A percentile compares a stretch with the other conserved stretches of the same genome.
These are phyloP conservation scores for Lepidocyrtoides sp. DNA, from an alignment of 2,888 invertebrate species.

Conservation along the genomic window DNA sequence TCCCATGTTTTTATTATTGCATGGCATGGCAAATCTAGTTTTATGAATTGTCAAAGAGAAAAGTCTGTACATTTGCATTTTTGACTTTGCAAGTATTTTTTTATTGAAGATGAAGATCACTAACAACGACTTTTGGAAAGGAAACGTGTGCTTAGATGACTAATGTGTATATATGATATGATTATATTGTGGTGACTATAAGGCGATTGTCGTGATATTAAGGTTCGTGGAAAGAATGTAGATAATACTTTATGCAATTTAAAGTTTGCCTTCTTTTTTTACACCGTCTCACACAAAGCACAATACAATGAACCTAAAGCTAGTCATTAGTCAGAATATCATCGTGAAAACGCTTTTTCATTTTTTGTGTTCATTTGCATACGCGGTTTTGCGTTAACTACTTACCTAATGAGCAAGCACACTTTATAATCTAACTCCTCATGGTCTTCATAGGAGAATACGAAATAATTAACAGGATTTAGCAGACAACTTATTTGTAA, in stretches of 20 bases:
- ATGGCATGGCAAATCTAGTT: slow-evolving; percentile 3
- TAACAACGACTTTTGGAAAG: neutral
- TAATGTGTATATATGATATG: neutral
- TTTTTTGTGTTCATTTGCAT: slow-evolving; percentile 18
- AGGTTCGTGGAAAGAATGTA: slow-evolving; percentile 5
- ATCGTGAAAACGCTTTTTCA: neutral
- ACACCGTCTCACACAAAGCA: neutral
- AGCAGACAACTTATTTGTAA: slow-evolving; percentile 50
- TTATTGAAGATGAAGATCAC: neutral
- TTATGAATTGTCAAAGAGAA: slow-evolving; percentile 4
- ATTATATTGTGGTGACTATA: neutral
- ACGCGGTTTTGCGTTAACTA: neutral
- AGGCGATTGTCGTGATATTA: slow-evolving; percentile 16
- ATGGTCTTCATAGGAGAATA: neutral
- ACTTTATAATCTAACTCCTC: neutral
- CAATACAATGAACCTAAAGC: slow-evolving; percentile 6
- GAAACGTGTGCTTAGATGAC: neutral
- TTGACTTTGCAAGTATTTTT: neutral
- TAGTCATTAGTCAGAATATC: slow-evolving; percentile 30
- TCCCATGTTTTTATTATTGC: neutral
- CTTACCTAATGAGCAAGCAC: neutral
- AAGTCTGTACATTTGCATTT: too few species aligned
- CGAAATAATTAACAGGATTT: slow-evolving; percentile 35
- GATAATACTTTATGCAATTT: slow-evolving; percentile 14
- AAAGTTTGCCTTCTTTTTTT: neutral